Evolutionary conservation across 1,140 invertebrate genomes (phyloP), one percentile per base, ranked within the genome.

Genomic region (Aleiodes sp.): DNA sequence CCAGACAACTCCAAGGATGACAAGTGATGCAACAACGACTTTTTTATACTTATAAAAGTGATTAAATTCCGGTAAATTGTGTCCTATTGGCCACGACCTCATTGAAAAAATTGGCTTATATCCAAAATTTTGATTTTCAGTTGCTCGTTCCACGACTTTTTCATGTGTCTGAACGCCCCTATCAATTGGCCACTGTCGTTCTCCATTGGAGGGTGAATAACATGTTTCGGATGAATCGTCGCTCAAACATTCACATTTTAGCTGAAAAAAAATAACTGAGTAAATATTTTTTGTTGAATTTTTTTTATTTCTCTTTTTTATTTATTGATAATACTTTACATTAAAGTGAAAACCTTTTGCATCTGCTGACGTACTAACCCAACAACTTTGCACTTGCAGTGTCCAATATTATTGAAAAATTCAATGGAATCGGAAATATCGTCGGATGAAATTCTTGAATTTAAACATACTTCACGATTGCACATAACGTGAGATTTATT

Each of bases 311-410:
- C 28, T 12, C 21, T 21, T 16, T 61, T 8, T 9, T 21, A 59
- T 29, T 8, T 61, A 12, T 61, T 21, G 0, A 33, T 7, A 43
- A 39, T 63, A 65, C 70, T 72, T 73, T 16, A 41, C 74, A 66
- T 60, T 56, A 26, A 16, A 24, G 43, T 21, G 31, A 43, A 31
- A 57, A 72, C 70, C 60, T 77, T 75, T 65, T 68, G 31, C 33
- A 82, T 79, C 70, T 83, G 81, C 35, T 76, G 69, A 16, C 76
- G 74, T 14, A 76, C 75, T 28, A 83, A 70, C 3, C 74, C 69
- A 21, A 77, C 69, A 59, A 84, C 65, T 71, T 81, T 79, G 62
- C 76, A 77, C 69, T 82, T 83, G 4, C 69, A 52, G 26, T 81
- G 78, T 65, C 62, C 63, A 9, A 76, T 68, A 43, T 70, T 72